Conservation (phyloP, 2,888 invertebrate genomes). For the Cantharis flavilabris region DNA sequence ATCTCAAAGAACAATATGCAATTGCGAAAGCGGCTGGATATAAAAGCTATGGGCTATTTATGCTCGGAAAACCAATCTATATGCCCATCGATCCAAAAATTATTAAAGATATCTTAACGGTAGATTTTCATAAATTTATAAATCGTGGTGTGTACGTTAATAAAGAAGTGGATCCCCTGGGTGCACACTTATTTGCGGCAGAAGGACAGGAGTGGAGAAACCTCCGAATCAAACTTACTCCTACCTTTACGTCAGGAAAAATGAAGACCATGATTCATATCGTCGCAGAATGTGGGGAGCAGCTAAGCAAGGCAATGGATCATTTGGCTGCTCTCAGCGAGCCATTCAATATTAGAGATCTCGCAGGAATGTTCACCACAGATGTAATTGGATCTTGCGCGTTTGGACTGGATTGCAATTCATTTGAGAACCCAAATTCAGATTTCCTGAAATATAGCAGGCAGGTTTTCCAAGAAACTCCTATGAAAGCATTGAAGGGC, state of each 20-base stretch:
- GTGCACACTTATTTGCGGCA: conserved; percentile 61
- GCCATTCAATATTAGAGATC: conserved; percentile 50
- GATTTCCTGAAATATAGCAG: conserved; percentile 20
- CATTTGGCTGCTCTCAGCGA: conserved; percentile 41
- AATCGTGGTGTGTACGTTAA: conserved; percentile 63
- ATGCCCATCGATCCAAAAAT: background rate
- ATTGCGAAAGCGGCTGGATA: background rate
- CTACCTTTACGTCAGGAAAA: conserved; percentile 4
- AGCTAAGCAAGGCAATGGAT: background rate
- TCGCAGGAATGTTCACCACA: conserved; percentile 59
- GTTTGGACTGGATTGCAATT: conserved; percentile 59
- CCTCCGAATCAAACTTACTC: conserved; percentile 51
- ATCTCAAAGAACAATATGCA: background rate
- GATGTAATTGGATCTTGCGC: conserved; percentile 64
- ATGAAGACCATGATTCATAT: conserved; percentile 53
- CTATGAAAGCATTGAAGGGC: background rate
- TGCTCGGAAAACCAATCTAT: background rate
- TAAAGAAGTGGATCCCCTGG: conserved; percentile 60
- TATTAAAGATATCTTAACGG: conserved; percentile 55
- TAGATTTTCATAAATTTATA: conserved; percentile 63
- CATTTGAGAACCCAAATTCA: conserved; percentile 56
- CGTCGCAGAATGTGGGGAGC: background rate
- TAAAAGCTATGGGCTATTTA: background rate
- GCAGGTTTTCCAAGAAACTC: background rate
- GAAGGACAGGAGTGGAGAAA: conserved; percentile 64